Conservation (phyloP, 2,888 invertebrate genomes). For the Melanophora roralis region DNA sequence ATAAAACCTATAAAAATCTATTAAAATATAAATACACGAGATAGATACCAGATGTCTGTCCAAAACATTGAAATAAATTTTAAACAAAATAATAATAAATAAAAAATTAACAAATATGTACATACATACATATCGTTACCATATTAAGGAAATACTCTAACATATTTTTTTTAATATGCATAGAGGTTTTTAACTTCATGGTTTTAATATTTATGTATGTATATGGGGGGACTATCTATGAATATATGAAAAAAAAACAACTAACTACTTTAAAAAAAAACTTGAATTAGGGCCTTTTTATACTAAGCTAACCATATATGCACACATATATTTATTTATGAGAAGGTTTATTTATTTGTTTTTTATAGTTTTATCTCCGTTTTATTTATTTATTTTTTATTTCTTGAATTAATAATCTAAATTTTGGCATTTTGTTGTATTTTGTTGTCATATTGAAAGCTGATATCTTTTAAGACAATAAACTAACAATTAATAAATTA, state of each 20-base stretch:
- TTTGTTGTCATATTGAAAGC: constrained; percentile 2
- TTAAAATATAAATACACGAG: constrained; percentile 41
- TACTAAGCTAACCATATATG: no score
- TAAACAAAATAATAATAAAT: constrained; percentile 32
- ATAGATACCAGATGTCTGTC: constrained; percentile 45
- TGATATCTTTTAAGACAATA: constrained; percentile 39
- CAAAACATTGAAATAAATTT: constrained; percentile 51
- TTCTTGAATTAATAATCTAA: constrained; percentile 22
- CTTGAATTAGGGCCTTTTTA: no score
- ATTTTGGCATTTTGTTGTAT: constrained; percentile 16
- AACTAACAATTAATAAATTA: constrained; percentile 62
- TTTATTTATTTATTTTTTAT: constrained; percentile 30
- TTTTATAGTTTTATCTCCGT: constrained; percentile 11
- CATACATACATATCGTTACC: no score
- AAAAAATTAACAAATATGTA: constrained; percentile 34
- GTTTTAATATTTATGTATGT: no score
- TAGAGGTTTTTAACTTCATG: no score
- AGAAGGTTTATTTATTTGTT: constrained; percentile 13
- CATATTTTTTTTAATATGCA: no score
- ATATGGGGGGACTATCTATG: no score
- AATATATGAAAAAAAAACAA: no score
- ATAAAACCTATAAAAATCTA: constrained; percentile 42
- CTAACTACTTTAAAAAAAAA: no score
- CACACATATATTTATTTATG: constrained; percentile 9
- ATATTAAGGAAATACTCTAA: no score